Conservation (phyloP, 2,113 vertebrate genomes). For the Ochotona curzoniae region DNA sequence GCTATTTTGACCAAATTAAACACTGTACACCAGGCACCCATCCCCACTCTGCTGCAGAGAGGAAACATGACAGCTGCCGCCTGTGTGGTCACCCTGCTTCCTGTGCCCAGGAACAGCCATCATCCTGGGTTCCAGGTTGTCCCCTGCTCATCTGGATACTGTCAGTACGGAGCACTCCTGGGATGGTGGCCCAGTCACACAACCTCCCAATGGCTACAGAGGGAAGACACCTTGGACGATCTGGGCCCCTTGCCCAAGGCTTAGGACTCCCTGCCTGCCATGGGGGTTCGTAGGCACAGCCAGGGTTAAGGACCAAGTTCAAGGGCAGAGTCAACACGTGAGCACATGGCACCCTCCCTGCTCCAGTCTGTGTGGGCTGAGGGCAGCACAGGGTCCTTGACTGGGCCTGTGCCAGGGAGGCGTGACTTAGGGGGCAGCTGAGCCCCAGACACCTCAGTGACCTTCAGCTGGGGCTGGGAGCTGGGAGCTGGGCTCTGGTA, state of each 20-base stretch:
- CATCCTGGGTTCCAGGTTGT: neutral
- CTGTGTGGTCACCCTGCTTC: fast-evolving
- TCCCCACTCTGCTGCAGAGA: neutral
- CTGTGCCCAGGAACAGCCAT: neutral
- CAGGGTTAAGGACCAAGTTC: neutral
- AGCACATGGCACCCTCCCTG: neutral
- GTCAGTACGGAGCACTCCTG: neutral
- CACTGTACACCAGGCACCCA: neutral
- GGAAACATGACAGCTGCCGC: neutral
- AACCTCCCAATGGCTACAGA: too few relatives aligned
- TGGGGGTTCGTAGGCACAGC: neutral
- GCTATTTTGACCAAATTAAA: neutral
- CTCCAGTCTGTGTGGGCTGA: fast-evolving
- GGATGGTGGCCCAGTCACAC: too few relatives aligned
- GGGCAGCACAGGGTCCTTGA: neutral
- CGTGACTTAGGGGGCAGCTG: neutral
- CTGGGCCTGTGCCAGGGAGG: neutral
- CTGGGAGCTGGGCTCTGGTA: neutral
- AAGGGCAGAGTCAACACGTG: fast-evolving
- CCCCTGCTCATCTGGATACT: fast-evolving
- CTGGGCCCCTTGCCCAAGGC: neutral
- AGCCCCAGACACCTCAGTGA: neutral
- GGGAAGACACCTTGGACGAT: neutral
- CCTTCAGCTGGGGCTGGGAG: neutral
- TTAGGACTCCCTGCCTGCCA: too few relatives aligned